Conservation (phyloP, 2,113 vertebrate species). For the Eublepharis macularius region DNA sequence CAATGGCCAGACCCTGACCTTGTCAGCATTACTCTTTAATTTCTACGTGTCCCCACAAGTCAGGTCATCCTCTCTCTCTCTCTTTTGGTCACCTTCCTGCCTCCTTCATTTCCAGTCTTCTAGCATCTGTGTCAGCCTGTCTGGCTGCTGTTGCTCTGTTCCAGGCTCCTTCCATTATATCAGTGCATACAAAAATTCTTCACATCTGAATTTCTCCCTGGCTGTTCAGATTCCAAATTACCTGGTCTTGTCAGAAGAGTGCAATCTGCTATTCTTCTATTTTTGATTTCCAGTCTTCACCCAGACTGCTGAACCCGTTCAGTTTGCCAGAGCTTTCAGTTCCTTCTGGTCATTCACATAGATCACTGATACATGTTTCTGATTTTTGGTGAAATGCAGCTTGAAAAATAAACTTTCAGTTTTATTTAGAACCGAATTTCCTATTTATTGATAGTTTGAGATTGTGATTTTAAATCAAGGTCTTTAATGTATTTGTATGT, state of each 20-base stretch:
- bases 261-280: not conserved
- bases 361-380: not conserved
- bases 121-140: not conserved
- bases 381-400: no score
- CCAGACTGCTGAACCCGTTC: not conserved
- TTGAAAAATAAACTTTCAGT: no score
- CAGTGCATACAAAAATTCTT: not conserved
- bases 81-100: no score
- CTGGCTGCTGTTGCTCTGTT: not conserved
- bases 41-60: no score
- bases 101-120: no score
- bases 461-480: no score
- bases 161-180: not conserved
- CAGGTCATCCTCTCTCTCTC: no score
- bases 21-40: no score
- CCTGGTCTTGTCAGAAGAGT: not conserved
- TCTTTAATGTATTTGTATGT: no score
- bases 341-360: not conserved
- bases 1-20: no score
- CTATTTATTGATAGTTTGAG: no score
- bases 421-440: no score
- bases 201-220: not conserved
- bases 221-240: not conserved
- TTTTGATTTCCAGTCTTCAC: not conserved
- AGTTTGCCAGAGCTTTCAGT: not conserved